Evolutionary conservation across 2,113 vertebrate species (phyloP).

Genomic region (Notarius lentiginosus): DNA sequence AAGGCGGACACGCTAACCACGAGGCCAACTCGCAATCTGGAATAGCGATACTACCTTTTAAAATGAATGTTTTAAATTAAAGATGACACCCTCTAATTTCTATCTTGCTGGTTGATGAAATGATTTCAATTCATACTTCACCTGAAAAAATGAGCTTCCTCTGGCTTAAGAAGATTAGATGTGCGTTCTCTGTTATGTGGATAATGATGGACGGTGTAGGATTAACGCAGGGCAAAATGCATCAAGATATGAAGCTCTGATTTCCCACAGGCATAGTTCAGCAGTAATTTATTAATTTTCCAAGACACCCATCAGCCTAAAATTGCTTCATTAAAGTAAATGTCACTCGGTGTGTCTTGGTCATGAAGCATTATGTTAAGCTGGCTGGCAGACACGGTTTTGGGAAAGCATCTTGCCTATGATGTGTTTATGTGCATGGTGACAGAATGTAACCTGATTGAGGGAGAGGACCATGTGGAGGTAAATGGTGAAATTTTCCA

Average conservation of each 20-base stretch:
- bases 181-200: neutral
- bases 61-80: neutral
- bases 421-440: neutral
- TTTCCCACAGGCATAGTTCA: neutral
- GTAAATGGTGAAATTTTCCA: constrained; percentile 90
- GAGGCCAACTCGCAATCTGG: too few relatives aligned
- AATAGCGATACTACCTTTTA: too few relatives aligned
- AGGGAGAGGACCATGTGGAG: constrained; percentile 90
- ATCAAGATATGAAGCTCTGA: neutral
- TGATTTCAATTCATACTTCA: neutral
- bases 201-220: neutral
- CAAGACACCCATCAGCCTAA: neutral
- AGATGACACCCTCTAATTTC: too few relatives aligned
- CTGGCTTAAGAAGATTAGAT: constrained; percentile 29
- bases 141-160: neutral
- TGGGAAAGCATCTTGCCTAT: neutral
- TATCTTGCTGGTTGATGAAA: neutral
- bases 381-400: neutral
- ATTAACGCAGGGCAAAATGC: neutral
- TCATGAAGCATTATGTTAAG: neutral
- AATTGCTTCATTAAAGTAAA: constrained; percentile 2
- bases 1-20: too few relatives aligned
- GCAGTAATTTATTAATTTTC: neutral
- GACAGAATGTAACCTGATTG: constrained; percentile 85
- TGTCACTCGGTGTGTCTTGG: neutral